These are phyloP conservation scores for Palythoa caribaeorum DNA, from an alignment of 92 coral and sea anemone species.

Conservation along the genomic window DNA sequence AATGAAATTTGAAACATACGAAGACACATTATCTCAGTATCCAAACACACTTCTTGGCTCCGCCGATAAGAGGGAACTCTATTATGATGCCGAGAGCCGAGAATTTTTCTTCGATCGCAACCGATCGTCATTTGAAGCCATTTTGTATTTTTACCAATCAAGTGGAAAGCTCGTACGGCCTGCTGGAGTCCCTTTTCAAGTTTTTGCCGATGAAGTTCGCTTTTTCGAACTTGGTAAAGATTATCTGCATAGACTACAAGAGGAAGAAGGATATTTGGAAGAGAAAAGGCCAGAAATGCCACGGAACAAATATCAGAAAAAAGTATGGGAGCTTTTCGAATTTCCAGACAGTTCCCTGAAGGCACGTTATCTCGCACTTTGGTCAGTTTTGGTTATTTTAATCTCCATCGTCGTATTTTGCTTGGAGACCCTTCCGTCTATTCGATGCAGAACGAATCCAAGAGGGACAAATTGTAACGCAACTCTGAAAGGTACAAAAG, in stretches of 20 bases:
- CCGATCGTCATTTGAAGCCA: conserved; percentile 97
- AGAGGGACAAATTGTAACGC: conserved; percentile 65
- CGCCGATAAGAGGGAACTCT: conserved; percentile 79
- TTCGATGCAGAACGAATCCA: conserved; percentile 59
- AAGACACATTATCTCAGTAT: conserved; percentile 76
- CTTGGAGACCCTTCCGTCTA: conserved; percentile 84
- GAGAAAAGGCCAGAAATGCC: conserved; percentile 76
- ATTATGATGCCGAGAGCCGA: conserved; percentile 74
- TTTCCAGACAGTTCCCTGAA: conserved; percentile 90
- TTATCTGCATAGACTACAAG: conserved; percentile 74
- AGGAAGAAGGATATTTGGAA: conserved; percentile 80
- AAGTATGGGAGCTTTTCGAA: conserved; percentile 91
- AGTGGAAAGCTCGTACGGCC: conserved; percentile 93
- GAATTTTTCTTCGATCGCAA: conserved; percentile 99
- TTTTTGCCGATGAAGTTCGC: conserved; percentile 86
- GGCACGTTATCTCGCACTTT: conserved; percentile 89
- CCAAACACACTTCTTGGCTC: conserved; percentile 94
- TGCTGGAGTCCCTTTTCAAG: conserved; percentile 85
- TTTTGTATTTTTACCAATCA: conserved; percentile 92
- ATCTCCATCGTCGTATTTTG: conserved; percentile 93
- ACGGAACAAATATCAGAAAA: conserved; percentile 71
- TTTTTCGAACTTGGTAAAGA: conserved; percentile 90
- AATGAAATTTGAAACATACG: conserved; percentile 92
- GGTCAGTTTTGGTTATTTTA: conserved; percentile 83
- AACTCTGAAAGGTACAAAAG: conserved; percentile 6